phyloP scores from a whole-genome alignment of 2,888 invertebrate species.

The Sphaerophoria rueppellii region DNA sequence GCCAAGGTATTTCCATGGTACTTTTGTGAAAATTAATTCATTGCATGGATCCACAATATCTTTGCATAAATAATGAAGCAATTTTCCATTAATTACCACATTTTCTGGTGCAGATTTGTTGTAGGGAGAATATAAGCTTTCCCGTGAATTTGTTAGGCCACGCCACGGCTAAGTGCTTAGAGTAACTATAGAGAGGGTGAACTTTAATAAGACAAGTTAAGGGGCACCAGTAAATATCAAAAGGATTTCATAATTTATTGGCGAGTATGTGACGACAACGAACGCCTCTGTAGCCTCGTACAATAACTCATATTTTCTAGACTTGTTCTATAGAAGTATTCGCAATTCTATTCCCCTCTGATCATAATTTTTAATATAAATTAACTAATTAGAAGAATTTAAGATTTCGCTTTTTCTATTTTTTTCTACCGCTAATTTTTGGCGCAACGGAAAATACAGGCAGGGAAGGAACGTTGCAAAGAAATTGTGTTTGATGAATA shows the following conservation, averaged over 20 bases:
- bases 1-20: slow-evolving; percentile 59
- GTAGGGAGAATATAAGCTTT: background rate
- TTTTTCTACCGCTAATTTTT: slow-evolving; percentile 25
- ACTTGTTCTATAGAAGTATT: slow-evolving; percentile 15
- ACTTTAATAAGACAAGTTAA: slow-evolving; percentile 26
- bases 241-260: slow-evolving; percentile 65
- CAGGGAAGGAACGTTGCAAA: too few relatives aligned
- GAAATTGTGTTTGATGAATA: too few relatives aligned
- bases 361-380: slow-evolving; percentile 73
- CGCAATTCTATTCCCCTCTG: slow-evolving; percentile 42
- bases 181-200: background rate
- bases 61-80: slow-evolving; percentile 74
- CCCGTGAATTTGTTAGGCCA: background rate
- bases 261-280: slow-evolving; percentile 55
- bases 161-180: background rate
- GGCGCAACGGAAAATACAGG: too few relatives aligned
- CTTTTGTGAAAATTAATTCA: slow-evolving; percentile 72
- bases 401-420: slow-evolving; percentile 45
- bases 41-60: slow-evolving; percentile 73
- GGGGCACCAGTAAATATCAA: slow-evolving; percentile 30
- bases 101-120: slow-evolving; percentile 69
- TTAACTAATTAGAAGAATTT: slow-evolving; percentile 66
- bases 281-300: too few relatives aligned
- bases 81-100: slow-evolving; percentile 74
- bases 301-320: slow-evolving; percentile 6